These are phyloP conservation scores for Ligdia adustata DNA, from an alignment of 2,888 invertebrate genomes.

Conservation along the genomic window DNA sequence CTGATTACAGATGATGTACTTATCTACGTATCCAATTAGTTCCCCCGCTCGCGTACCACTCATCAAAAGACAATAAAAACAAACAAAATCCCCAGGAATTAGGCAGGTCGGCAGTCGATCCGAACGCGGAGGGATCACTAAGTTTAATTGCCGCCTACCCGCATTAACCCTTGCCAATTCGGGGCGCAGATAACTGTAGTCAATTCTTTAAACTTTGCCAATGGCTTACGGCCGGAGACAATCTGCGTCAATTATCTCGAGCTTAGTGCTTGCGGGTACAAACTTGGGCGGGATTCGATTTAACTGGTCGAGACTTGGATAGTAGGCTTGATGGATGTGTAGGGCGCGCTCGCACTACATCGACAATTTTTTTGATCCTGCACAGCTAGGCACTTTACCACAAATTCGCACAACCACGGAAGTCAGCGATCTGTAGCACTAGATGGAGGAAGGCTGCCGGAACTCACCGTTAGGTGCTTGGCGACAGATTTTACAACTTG, in stretches of 20 bases:
- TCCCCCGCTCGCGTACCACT: slow-evolving; percentile 5
- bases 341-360: slow-evolving; percentile 22
- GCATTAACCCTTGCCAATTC: slow-evolving; percentile 76
- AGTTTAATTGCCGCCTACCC: slow-evolving; percentile 71
- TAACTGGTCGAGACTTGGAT: slow-evolving; percentile 52
- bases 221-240: slow-evolving; percentile 61
- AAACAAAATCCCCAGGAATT: slow-evolving; percentile 27
- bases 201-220: slow-evolving; percentile 75
- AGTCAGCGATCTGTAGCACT: too few relatives aligned
- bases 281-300: slow-evolving; percentile 47
- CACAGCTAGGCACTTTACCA: too few relatives aligned
- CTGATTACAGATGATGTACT: too few relatives aligned
- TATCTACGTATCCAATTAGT: too few relatives aligned
- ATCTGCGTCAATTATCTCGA: slow-evolving; percentile 75
- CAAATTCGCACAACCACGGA: too few relatives aligned
- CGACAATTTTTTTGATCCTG: too few relatives aligned
- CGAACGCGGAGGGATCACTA: slow-evolving; percentile 56
- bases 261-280: slow-evolving; percentile 57
- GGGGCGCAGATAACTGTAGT: slow-evolving; percentile 64
- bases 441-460: too few relatives aligned
- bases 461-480: too few relatives aligned
- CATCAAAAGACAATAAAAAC: slow-evolving; percentile 34
- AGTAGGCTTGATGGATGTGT: slow-evolving; percentile 53
- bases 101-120: too few relatives aligned
- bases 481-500: too few relatives aligned